These are phyloP conservation scores for Unio delphinus DNA, from an alignment of 2,888 invertebrate genomes.

Conservation along the genomic window DNA sequence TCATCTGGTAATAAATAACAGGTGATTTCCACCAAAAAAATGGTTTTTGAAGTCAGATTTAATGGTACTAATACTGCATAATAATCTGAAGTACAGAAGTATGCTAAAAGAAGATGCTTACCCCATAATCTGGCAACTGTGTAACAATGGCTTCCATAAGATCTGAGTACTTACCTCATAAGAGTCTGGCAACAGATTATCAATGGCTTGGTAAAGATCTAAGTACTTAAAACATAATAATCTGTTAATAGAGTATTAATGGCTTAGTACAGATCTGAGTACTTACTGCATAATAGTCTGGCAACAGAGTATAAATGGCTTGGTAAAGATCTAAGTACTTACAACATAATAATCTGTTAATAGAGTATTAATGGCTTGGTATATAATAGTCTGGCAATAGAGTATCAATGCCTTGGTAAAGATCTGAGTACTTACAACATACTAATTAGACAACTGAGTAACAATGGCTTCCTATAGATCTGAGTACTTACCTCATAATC, in stretches of 20 bases:
- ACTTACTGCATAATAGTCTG: conserved; percentile 45
- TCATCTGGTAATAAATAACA: too few relatives aligned
- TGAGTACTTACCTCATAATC: conserved; percentile 30
- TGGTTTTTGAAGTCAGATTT: too few relatives aligned
- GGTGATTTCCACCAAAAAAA: too few relatives aligned
- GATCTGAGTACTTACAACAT: conserved; percentile 32
- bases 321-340: conserved; percentile 36
- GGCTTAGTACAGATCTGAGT: conserved; percentile 42
- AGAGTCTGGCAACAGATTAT: conserved; percentile 44
- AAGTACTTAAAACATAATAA: too few relatives aligned
- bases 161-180: conserved; percentile 31
- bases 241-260: conserved; percentile 18
- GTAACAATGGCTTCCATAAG: conserved; percentile 48
- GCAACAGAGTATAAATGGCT: conserved; percentile 43
- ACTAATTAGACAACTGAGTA: conserved; percentile 44
- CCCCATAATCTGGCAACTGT: too few relatives aligned
- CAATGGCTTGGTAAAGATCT: conserved; percentile 49
- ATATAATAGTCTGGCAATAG: too few relatives aligned
- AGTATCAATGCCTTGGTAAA: conserved; percentile 25
- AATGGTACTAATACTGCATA: too few relatives aligned
- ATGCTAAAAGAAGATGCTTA: too few relatives aligned
- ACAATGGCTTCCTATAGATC: conserved; percentile 52
- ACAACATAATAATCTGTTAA: conserved; percentile 22
- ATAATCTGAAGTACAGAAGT: too few relatives aligned
- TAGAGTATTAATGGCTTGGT: not conserved